A percentile compares a stretch with the other conserved stretches of the same genome.
Conservation (phyloP, 2,888 invertebrate genomes). For the Operophtera brumata region DNA sequence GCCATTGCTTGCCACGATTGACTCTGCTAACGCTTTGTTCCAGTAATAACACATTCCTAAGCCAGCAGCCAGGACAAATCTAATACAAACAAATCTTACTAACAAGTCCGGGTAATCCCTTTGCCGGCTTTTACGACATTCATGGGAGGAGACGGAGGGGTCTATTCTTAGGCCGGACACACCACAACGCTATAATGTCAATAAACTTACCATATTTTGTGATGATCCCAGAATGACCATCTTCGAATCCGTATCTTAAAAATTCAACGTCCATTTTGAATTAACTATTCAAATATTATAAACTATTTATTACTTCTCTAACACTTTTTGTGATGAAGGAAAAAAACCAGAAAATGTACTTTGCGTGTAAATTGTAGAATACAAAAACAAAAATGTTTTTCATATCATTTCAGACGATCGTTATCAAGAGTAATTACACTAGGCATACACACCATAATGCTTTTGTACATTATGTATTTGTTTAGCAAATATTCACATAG, state of each 20-base stretch:
- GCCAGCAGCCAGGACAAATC: too few species aligned
- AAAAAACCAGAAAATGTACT: background rate
- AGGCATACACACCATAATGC: constrained; percentile 21
- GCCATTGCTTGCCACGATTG: too few species aligned
- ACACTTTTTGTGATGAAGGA: too few species aligned
- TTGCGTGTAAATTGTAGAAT: constrained; percentile 21
- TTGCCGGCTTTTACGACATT: too few species aligned
- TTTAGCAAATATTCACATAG: constrained; percentile 10
- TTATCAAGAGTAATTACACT: constrained; percentile 26
- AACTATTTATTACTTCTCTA: background rate
- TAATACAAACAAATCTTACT: too few species aligned
- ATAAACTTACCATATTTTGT: constrained; percentile 58
- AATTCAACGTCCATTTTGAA: constrained; percentile 63
- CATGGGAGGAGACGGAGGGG: too few species aligned
- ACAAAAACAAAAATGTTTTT: constrained; percentile 26
- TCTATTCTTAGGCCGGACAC: too few species aligned
- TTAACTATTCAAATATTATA: background rate
- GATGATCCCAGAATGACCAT: constrained; percentile 59
- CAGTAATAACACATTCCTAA: too few species aligned
- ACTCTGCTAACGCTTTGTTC: too few species aligned
- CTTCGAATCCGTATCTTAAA: constrained; percentile 57
- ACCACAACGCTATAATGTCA: too few species aligned
- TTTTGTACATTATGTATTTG: constrained; percentile 25
- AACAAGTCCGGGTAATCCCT: too few species aligned
- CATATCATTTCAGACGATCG: constrained; percentile 19